Conservation (phyloP, 2,797 vertebrate genomes). For the Labroides dimidiatus region DNA sequence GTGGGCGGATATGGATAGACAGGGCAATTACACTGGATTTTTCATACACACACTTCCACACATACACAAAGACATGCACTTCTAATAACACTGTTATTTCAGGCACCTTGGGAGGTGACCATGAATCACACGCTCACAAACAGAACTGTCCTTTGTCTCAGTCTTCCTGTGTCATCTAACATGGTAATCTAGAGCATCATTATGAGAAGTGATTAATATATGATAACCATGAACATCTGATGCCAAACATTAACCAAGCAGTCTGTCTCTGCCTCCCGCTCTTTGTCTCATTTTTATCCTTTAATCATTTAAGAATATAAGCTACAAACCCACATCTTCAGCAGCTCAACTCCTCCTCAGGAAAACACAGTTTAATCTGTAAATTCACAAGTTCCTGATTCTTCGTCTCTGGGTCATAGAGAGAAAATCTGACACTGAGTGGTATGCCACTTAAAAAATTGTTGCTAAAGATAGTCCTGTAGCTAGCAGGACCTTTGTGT, state of each 20-base stretch:
- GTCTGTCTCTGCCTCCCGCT: slow-evolving; percentile 9
- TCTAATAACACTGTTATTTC: slow-evolving; percentile 62
- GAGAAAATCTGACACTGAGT: slow-evolving; percentile 66
- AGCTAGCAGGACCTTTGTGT: slow-evolving; percentile 70
- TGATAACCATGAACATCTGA: slow-evolving; percentile 60
- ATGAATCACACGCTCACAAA: slow-evolving; percentile 15
- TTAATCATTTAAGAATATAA: slow-evolving; percentile 45
- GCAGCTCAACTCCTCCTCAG: slow-evolving; percentile 55
- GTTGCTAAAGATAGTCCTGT: slow-evolving; percentile 70
- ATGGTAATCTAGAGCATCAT: slow-evolving; percentile 65
- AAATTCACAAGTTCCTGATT: slow-evolving; percentile 61
- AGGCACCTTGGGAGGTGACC: slow-evolving; percentile 56
- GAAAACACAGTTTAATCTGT: slow-evolving; percentile 56
- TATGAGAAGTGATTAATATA: slow-evolving; percentile 68
- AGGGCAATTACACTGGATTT: slow-evolving; percentile 75
- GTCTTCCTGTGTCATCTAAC: slow-evolving; percentile 8
- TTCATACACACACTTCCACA: slow-evolving; percentile 41
- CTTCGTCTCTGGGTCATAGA: slow-evolving; percentile 50
- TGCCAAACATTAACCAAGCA: slow-evolving; percentile 34
- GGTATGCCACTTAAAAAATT: slow-evolving; percentile 66
- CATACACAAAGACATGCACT: slow-evolving; percentile 19
- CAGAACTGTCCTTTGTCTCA: slow-evolving; percentile 48
- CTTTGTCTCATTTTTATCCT: slow-evolving; percentile 22
- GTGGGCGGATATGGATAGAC: slow-evolving; percentile 77
- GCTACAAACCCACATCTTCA: slow-evolving; percentile 43